These are phyloP conservation scores for Catostylus mosaicus DNA, from an alignment of 30 jellyfish, hydroid and myxozoan genomes.

Conservation along the genomic window DNA sequence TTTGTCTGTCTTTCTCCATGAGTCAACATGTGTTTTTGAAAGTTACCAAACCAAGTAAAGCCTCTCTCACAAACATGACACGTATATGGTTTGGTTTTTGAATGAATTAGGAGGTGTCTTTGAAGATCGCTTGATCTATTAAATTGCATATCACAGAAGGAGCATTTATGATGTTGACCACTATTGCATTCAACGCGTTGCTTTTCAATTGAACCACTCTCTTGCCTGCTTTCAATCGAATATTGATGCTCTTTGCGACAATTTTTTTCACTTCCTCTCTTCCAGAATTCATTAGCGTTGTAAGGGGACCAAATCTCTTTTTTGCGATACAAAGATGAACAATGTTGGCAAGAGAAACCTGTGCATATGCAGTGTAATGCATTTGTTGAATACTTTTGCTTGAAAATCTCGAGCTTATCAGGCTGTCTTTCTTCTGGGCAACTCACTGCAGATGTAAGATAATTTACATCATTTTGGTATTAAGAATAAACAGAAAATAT, in stretches of 20 bases:
- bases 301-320: not conserved
- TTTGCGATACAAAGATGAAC: not conserved
- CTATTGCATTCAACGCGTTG: not conserved
- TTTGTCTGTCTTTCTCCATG: constrained; percentile 60
- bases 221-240: not conserved
- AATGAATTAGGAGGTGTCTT: constrained; percentile 69
- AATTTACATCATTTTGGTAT: too few relatives aligned
- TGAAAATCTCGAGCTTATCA: not conserved
- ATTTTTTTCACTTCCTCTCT: not conserved
- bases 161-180: constrained; percentile 38
- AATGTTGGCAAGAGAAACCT: not conserved
- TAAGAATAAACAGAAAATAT: too few relatives aligned
- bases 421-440: not conserved
- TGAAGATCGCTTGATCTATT: constrained; percentile 71
- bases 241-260: not conserved
- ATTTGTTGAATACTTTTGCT: not conserved
- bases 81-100: constrained; percentile 71
- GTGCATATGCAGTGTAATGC: not conserved
- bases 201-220: not conserved
- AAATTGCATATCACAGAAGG: constrained; percentile 61
- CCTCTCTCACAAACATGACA: constrained; percentile 90
- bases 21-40: constrained; percentile 86
- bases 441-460: not conserved
- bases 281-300: not conserved
- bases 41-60: constrained; percentile 96